Evolutionary conservation across 2,888 invertebrate genomes (phyloP).

Genomic region (Phengaris arion): DNA sequence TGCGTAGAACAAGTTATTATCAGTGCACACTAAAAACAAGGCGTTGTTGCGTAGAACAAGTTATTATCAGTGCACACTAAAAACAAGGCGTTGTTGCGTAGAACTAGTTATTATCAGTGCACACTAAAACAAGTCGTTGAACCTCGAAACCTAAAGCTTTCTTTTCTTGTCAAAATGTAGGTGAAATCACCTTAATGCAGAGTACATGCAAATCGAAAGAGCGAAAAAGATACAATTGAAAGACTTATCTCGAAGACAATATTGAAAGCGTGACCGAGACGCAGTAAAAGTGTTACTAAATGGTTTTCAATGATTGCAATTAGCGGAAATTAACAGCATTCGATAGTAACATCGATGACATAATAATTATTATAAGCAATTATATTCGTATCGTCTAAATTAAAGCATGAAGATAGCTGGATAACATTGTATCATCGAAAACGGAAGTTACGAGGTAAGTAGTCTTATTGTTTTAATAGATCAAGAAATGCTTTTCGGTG

Average conservation of each 20-base stretch:
- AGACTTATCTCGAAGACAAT: constrained; percentile 1
- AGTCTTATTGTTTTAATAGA: not conserved
- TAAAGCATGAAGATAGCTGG: constrained; percentile 3
- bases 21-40: no score
- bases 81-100: no score
- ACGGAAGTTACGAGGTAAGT: constrained; percentile 24
- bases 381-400: constrained; percentile 14
- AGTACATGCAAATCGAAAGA: constrained; percentile 40
- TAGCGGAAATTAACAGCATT: constrained; percentile 34
- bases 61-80: no score
- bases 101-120: not conserved
- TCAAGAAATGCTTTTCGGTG: constrained; percentile 6
- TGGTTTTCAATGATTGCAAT: constrained; percentile 30
- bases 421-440: constrained; percentile 19
- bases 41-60: no score
- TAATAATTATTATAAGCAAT: constrained; percentile 3
- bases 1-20: no score
- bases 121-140: not conserved
- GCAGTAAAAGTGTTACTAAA: constrained; percentile 47
- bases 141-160: constrained; percentile 10
- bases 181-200: constrained; percentile 25
- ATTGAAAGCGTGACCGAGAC: constrained; percentile 60
- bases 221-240: constrained; percentile 36
- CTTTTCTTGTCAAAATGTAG: constrained; percentile 15
- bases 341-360: constrained; percentile 20